Evolutionary conservation across 1,140 invertebrate species (phyloP), one percentile per base, ranked within the genome.

Genomic region (Phortica variegata): DNA sequence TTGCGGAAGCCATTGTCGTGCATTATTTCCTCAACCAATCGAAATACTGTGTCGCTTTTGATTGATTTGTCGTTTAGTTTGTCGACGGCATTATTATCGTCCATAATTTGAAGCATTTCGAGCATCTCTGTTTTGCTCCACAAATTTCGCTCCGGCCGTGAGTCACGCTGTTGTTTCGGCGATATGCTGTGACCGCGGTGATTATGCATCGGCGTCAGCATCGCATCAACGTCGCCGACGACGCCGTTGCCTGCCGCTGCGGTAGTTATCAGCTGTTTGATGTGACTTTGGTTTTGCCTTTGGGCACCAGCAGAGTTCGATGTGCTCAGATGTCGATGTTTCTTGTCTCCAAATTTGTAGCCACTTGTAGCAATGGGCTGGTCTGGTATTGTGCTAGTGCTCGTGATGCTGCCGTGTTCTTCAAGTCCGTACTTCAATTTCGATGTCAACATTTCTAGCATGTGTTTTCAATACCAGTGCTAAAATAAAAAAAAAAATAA

Each of bases 91-190:
- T 74, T 74, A 8, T 60, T 58, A 9, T 74, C 49, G 10, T 66
- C 56, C 65, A 74, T 74, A 17, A 74, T 72, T 19, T 29, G 50
- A 2, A 74, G 45, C 61, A 74, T 65, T 43, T 69, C 59, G 50
- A 72, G 56, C 49, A 74, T 74, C 31, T 74, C 72, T 19, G 57
- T 50, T 4, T 68, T 62, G 38, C 66, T 68, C 72, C 72, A 74
- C 38, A 74, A 56, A 54, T 74, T 74, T 21, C 72, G 71, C 19
- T 74, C 71, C 12, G 60, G 60, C 32, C 59, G 56, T 16, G 57
- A 33, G 17, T 39, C 39, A 43, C 36, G 48, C 15, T 39, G 12
- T 46, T 40, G 26, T 19, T 49, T 1, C 36, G 29, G 0, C 16
- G 20, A n/a, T n/a, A 38, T 9, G 38, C 32, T n/a, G 18, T 21